Evolutionary conservation across 2,888 invertebrate species (phyloP).

Genomic region (Didymodactylos carnosus): DNA sequence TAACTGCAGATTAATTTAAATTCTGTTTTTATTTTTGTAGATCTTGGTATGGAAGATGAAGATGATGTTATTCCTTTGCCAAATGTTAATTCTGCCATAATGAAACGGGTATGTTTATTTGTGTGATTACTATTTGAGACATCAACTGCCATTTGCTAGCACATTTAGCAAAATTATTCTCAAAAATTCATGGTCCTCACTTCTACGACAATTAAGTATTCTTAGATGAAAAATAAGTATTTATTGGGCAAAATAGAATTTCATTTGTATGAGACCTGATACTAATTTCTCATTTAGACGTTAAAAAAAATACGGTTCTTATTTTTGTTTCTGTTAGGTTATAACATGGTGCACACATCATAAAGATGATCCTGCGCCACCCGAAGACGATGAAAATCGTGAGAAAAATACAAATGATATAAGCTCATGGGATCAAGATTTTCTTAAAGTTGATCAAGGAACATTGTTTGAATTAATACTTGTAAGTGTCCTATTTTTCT

Average conservation of each 20-base stretch:
- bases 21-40: conserved; percentile 18
- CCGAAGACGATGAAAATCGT: conserved; percentile 85
- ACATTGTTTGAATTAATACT: conserved; percentile 83
- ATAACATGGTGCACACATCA: conserved; percentile 38
- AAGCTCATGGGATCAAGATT: conserved; percentile 95
- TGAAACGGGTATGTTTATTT: conserved; percentile 53
- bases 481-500: conserved; percentile 10
- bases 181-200: too few species aligned
- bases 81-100: conserved; percentile 85
- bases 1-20: neutral
- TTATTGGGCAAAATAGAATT: too few species aligned
- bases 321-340: conserved; percentile 19
- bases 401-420: conserved; percentile 98
- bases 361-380: conserved; percentile 58
- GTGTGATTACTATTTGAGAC: conserved; percentile 20
- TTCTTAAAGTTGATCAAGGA: conserved; percentile 89
- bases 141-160: too few species aligned
- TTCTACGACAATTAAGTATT: neutral
- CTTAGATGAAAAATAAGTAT: neutral
- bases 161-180: too few species aligned
- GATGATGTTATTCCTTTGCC: conserved; percentile 75
- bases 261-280: too few species aligned
- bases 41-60: conserved; percentile 41
- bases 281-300: too few species aligned
- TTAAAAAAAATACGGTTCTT: too few species aligned